These are phyloP conservation scores for Philypnodon macrostomus DNA, from an alignment of 2,797 vertebrate genomes.

Conservation along the genomic window DNA sequence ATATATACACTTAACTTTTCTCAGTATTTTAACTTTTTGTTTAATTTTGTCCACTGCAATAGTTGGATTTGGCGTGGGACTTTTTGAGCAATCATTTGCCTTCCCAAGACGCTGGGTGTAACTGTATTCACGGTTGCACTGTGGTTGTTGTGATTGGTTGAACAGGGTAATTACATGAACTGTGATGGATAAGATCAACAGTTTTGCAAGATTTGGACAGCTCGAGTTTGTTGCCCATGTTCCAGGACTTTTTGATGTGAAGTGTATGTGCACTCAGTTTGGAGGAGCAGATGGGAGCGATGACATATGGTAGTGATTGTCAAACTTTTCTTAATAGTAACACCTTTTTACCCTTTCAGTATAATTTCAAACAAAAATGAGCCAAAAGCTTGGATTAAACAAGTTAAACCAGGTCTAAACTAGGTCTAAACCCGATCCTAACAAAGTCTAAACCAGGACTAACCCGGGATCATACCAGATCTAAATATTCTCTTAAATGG, in stretches of 20 bases:
- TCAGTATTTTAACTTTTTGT: conserved; percentile 8
- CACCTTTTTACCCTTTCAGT: too few species aligned
- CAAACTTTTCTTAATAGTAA: too few species aligned
- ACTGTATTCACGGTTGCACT: conserved; percentile 19
- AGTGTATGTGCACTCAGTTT: neutral
- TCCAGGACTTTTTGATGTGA: neutral
- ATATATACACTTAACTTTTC: neutral
- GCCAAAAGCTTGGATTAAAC: too few species aligned
- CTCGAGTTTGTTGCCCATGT: neutral
- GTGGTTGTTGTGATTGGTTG: conserved; percentile 39
- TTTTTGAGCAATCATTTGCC: conserved; percentile 46
- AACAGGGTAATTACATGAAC: conserved; percentile 59
- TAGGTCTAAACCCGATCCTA: too few species aligned
- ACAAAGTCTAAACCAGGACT: too few species aligned
- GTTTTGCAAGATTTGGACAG: conserved; percentile 6
- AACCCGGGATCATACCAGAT: too few species aligned
- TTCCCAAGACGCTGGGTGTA: conserved; percentile 66
- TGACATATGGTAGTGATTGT: too few species aligned
- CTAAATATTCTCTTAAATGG: too few species aligned
- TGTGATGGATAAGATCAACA: conserved; percentile 45
- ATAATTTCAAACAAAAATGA: too few species aligned
- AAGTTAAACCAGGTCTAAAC: too few species aligned
- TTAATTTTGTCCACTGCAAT: conserved; percentile 37
- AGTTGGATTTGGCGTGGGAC: conserved; percentile 25
- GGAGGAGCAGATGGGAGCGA: neutral